phyloP scores from a whole-genome alignment of 23 tunicate species.

The Trididemnum miniatum region DNA sequence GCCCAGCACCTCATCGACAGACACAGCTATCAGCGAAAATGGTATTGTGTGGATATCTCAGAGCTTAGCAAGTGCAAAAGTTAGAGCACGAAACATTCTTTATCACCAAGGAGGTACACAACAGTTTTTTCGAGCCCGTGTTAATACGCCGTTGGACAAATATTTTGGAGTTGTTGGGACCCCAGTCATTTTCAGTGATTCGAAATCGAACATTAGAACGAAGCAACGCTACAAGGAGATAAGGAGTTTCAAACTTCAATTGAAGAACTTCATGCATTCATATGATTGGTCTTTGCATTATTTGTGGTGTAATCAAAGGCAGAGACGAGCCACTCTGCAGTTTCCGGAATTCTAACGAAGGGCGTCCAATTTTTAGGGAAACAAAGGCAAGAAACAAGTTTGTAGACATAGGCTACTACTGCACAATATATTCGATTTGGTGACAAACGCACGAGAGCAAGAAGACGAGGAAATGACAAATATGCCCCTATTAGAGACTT shows the following conservation, averaged over 20 bases:
- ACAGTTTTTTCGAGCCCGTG: slow-evolving; percentile 6
- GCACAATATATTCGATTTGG: slow-evolving; percentile 21
- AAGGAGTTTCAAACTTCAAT: slow-evolving; percentile 15
- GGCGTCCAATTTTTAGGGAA: slow-evolving; percentile 20
- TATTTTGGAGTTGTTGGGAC: slow-evolving; percentile 19
- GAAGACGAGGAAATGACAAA: slow-evolving; percentile 18
- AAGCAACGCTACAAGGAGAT: slow-evolving; percentile 14
- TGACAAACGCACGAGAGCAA: slow-evolving; percentile 12
- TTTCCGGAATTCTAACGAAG: slow-evolving; percentile 14
- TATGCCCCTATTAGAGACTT: slow-evolving; percentile 4
- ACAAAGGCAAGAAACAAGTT: slow-evolving; percentile 29
- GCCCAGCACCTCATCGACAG: slow-evolving; percentile 19
- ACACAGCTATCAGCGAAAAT: slow-evolving; percentile 22
- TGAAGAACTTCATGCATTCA: slow-evolving; percentile 23
- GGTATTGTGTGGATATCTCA: slow-evolving; percentile 18
- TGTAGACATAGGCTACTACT: not conserved
- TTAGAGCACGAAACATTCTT: slow-evolving; percentile 18
- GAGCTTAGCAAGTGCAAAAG: slow-evolving; percentile 21
- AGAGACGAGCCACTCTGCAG: slow-evolving; percentile 37
- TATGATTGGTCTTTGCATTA: slow-evolving; percentile 25
- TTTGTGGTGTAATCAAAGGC: slow-evolving; percentile 33
- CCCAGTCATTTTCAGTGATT: slow-evolving; percentile 7
- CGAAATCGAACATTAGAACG: slow-evolving; percentile 1
- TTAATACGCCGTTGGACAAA: slow-evolving; percentile 1
- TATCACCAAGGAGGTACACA: slow-evolving; percentile 15